phyloP scores from a whole-genome alignment of 2,888 invertebrate species.

The Mesorhabditis spiculigera region DNA sequence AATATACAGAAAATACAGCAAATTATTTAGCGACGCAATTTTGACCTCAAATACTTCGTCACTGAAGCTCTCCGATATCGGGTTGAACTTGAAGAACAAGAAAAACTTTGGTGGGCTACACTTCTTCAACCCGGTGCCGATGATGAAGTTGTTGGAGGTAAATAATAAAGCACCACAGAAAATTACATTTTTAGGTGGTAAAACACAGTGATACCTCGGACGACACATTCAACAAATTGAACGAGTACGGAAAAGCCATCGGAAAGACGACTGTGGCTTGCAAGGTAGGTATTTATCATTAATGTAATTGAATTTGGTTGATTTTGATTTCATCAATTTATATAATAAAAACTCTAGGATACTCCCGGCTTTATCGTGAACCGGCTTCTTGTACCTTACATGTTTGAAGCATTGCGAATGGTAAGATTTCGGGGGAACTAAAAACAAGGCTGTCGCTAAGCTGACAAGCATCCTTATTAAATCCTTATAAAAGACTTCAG shows the following conservation, averaged over 20 bases:
- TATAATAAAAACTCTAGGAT: conserved; percentile 63
- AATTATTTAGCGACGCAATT: conserved; percentile 70
- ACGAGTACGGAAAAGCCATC: conserved; percentile 76
- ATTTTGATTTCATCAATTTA: not conserved
- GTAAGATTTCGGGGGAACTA: no score
- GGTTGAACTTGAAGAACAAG: conserved; percentile 70
- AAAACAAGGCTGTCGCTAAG: conserved; percentile 58
- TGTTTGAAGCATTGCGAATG: conserved; percentile 76
- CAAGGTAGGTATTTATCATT: conserved; percentile 63
- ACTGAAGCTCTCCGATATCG: conserved; percentile 77
- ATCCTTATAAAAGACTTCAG: no score
- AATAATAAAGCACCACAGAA: not conserved
- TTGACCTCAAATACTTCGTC: conserved; percentile 87
- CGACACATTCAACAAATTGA: conserved; percentile 71
- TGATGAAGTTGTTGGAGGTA: conserved; percentile 81
- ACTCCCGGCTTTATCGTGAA: conserved; percentile 92
- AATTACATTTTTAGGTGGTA: conserved; percentile 65
- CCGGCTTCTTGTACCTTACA: conserved; percentile 77
- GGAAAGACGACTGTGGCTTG: conserved; percentile 81
- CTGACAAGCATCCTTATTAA: not conserved
- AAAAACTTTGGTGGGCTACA: conserved; percentile 77
- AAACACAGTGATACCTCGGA: conserved; percentile 74
- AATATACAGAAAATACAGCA: not conserved
- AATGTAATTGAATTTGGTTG: no score
- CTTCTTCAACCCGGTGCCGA: conserved; percentile 86